Base-by-base conservation (phyloP, 2,797 vertebrate species). In the Neoniphon sammara region DNA sequence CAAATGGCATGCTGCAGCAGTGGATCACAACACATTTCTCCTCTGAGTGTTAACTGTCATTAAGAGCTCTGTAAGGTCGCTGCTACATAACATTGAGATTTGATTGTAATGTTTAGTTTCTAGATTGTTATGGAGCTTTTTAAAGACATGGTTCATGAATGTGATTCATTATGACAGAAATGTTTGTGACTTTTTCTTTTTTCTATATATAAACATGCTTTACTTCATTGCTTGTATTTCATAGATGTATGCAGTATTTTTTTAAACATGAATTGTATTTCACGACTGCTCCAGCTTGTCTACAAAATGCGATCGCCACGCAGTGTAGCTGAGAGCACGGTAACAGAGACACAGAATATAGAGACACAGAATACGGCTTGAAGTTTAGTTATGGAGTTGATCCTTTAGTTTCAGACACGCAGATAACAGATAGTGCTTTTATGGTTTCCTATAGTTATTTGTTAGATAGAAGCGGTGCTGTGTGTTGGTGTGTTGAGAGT, bases 361-460 rank as follows among this genome's bases (percentile, higher is more conserved):
- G 15, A 73, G 42, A 55, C 14, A 27, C n/a, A 30, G 3, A 20
- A 58, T 27, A 54, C 31, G 11, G 25, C 39, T 31, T 57, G n/a
- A 55, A 42, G 56, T 56, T 74, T 66, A 57, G 70, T 42, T 53
- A 75, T 47, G 27, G 56, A 59, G 58, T 74, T 60, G 69, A 42
- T 59, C 49, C 57, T 66, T 36, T 75, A 20, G 10, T 65, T 30
- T 58, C 23, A 65, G 18, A 77, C 68, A 46, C 25, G 42, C 39
- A 39, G 23, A 70, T 31, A 56, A 56, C 64, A 57, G 25, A 72
- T 36, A 54, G 47, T 15, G 62, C 42, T 20, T 10, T 21, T 66
- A 31, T 56, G 8, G 52, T 63, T 75, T 57, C 31, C 52, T 49
- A 36, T 20, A 54, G 34, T 18, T 31, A 66, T 66, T 66, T 39